Base-by-base conservation (phyloP, 2,888 invertebrate genomes). In the Julus scandinavius region DNA sequence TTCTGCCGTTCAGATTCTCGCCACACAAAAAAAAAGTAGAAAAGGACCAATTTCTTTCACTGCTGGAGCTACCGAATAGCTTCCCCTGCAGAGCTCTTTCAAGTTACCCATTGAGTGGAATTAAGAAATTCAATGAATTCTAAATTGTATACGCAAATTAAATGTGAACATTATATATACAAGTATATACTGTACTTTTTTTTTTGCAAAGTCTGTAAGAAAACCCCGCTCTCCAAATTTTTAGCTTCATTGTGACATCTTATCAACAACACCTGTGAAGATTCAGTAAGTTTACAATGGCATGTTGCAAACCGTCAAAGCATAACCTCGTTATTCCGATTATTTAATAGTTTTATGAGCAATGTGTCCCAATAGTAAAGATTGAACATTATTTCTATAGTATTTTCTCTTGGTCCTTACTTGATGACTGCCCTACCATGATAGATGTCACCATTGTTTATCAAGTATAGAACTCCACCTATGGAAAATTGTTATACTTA, bases 101-200 rank as follows among this genome's bases (percentile, higher is more conserved):
- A 72, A 72, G 29, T 72, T 29, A 29, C 72, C 72, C 72, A 72
- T 72, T 72, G 72, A 72, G 72, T n/a, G 72, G 72, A 72, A 72
- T 72, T 72, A 29, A 20, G 72, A n/a, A 72, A 72, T 72, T 72
- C 72, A 72, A 72, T 72, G 72, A 72, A 72, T 72, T 72, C 29
- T 29, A 72, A 72, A 72, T 72, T 72, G 72, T n/a, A 72, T 72
- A 72, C 72, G n/a, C 72, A 72, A 72, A 72, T 72, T 72, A 72
- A 72, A 72, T 72, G 72, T n/a, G 72, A 49, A 49, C 13, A 13
- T 49, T 49, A 29, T 29, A 29, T 29, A 29, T 58, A n/a, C 58
- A n/a, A n/a, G n/a, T 58, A 58, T n/a, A 15, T 7, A 13, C 7
- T 58, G 58, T 6, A 58, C 58, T 58, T 58, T 58, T 58, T 58